Evolutionary conservation across 1,140 invertebrate species (phyloP).

Genomic region (Drosophila saltans): DNA sequence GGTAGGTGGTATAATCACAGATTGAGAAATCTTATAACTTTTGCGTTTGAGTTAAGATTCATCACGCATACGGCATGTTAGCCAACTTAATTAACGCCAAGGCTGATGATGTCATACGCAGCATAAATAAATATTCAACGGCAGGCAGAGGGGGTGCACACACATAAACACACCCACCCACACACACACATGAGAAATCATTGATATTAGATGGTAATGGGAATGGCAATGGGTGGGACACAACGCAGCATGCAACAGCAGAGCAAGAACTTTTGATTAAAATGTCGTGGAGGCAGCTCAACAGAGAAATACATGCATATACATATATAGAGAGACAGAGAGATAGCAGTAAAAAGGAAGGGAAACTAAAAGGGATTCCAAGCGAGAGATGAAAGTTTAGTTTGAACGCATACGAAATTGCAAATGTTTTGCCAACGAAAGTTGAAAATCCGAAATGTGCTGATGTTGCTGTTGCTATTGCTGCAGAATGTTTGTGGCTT

Average conservation of each 20-base stretch:
- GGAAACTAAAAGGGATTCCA: background rate
- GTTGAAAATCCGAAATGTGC: slow-evolving; percentile 58
- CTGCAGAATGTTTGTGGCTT: slow-evolving; percentile 70
- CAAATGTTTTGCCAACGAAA: slow-evolving; percentile 52
- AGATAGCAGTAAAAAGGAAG: too few relatives aligned
- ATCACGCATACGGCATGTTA: slow-evolving; percentile 37
- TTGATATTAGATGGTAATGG: slow-evolving; percentile 49
- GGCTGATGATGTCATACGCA: slow-evolving; percentile 49
- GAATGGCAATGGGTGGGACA: background rate
- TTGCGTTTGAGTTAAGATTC: slow-evolving; percentile 6
- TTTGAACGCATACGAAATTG: slow-evolving; percentile 50
- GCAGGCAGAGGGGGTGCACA: slow-evolving; percentile 19
- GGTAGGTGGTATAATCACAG: background rate
- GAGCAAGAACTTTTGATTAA: slow-evolving; percentile 72
- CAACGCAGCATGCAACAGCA: slow-evolving; percentile 41
- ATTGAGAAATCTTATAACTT: background rate
- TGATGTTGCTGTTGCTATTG: slow-evolving; percentile 45
- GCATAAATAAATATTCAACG: slow-evolving; percentile 47
- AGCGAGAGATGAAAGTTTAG: slow-evolving; percentile 35
- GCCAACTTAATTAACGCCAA: slow-evolving; percentile 58
- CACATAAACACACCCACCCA: background rate
- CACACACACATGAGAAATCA: slow-evolving; percentile 44
- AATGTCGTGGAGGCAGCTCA: slow-evolving; percentile 48
- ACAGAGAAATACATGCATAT: slow-evolving; percentile 11
- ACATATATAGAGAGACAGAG: background rate